Evolutionary conservation across 92 coral and sea anemone genomes (phyloP), one percentile per base, ranked within the genome.

Genomic region (Phenganax stokvisi): DNA sequence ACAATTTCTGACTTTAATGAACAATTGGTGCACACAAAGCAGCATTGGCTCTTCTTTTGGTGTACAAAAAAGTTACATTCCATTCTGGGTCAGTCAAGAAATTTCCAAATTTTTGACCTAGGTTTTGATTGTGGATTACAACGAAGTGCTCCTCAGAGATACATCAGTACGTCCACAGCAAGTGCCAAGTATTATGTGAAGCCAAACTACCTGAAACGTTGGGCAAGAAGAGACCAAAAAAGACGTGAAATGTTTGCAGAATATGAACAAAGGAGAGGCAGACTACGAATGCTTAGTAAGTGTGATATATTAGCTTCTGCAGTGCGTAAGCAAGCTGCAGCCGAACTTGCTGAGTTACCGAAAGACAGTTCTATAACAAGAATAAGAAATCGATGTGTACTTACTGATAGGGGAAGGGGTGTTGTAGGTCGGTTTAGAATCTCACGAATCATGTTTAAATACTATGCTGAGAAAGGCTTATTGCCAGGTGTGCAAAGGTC

Each of bases 361-460:
- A 72, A 86, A 56, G 86, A 96, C 90, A 96, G 99, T 74, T 87
- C 63, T 52, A 87, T 91, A 66, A 87, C 96, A 15, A 84, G 99
- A 62, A 90, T 96, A 44, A 90, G 99, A 54, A 96, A 96, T 76
- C 90, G 99, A 25, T 96, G 99, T 86, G 96, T 96, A 82, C 60
- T 96, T 73, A 96, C 99, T 25, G 99, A 96, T 78, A 90, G 99
- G 78, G 97, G 94, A 30, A 66, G 99, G 64, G 99, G 97, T 4
- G 86, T 90, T 82, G 92, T 96, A 80, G 99, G 99, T 15, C 85
- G 94, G 71, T 96, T 86, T 74, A 85, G 92, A 31, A 89, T 96
- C 71, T 96, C 99, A 29, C 81, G 99, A 74, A 96, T 96, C 84
- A 89, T 91, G 97, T 90, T 96, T 85, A 90, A 97, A 44, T 83